Evolutionary conservation across 2,888 invertebrate genomes (phyloP).

Genomic region (Melieria omissa): DNA sequence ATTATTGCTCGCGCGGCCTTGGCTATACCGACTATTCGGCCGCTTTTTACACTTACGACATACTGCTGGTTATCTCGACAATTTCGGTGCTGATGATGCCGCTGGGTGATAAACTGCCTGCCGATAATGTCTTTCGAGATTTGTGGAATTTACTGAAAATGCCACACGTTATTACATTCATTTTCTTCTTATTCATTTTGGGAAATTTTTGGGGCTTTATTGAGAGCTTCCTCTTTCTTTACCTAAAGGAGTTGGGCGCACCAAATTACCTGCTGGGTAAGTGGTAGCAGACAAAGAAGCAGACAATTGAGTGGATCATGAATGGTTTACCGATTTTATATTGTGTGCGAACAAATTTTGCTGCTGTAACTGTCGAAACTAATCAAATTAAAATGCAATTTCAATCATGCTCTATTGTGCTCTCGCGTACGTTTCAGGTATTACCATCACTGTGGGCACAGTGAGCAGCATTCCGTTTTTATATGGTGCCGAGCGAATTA

Average conservation of each 20-base stretch:
- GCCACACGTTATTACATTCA: constrained; percentile 83
- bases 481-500: constrained; percentile 85
- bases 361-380: not conserved
- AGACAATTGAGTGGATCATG: no score
- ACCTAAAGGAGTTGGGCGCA: constrained; percentile 84
- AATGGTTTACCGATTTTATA: not conserved
- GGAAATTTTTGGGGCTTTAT: constrained; percentile 92
- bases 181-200: constrained; percentile 82
- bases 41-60: constrained; percentile 85
- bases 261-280: constrained; percentile 84
- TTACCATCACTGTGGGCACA: constrained; percentile 87
- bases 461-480: constrained; percentile 86
- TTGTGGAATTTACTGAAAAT: constrained; percentile 80
- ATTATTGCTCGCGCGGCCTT: constrained; percentile 69
- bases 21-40: constrained; percentile 87
- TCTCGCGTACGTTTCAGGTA: constrained; percentile 68
- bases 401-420: constrained; percentile 8
- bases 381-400: constrained; percentile 13
- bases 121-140: constrained; percentile 81
- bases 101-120: constrained; percentile 80
- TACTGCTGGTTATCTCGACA: constrained; percentile 77
- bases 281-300: constrained; percentile 45
- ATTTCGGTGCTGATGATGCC: constrained; percentile 82
- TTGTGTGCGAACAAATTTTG: not conserved
- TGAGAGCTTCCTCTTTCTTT: constrained; percentile 88